A percentile compares a stretch with the other conserved stretches of the same genome.
Evolutionary conservation across 1,140 invertebrate species (phyloP).

Genomic region (Maniola jurtina): DNA sequence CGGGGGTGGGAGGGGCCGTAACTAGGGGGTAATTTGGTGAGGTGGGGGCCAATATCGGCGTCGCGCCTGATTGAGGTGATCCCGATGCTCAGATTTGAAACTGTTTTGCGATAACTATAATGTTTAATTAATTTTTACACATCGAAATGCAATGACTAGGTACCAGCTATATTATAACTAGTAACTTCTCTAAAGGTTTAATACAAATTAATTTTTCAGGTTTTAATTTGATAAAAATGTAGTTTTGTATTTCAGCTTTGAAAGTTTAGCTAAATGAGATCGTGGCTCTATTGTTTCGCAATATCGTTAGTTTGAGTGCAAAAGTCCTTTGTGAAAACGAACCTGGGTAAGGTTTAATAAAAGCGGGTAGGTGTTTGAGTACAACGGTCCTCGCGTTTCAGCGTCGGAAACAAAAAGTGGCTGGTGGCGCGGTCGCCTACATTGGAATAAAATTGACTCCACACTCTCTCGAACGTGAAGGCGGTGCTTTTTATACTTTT

Average conservation of each 20-base stretch:
- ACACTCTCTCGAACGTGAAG: conserved; percentile 76
- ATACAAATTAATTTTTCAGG: neutral
- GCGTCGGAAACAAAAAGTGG: conserved; percentile 76
- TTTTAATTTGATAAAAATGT: neutral
- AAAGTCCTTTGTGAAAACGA: conserved; percentile 48
- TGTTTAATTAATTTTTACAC: conserved; percentile 28
- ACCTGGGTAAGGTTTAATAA: conserved; percentile 66
- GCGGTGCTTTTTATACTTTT: conserved; percentile 70
- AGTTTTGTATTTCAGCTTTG: neutral
- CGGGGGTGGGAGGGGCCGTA: conserved; percentile 66
- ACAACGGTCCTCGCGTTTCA: conserved; percentile 73
- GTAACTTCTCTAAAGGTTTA: neutral
- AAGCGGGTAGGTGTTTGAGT: conserved; percentile 75
- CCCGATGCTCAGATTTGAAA: conserved; percentile 66
- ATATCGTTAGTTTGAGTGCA: conserved; percentile 13
- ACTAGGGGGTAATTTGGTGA: conserved; percentile 76
- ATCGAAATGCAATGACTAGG: neutral
- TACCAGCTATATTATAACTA: neutral
- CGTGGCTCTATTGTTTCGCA: neutral
- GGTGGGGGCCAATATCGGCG: conserved; percentile 74
- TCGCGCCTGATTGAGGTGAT: conserved; percentile 76
- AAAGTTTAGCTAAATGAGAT: conserved; percentile 1
- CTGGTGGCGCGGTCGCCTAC: conserved; percentile 73
- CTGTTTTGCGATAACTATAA: conserved; percentile 29
- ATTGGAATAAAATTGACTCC: conserved; percentile 79